Base-by-base conservation (phyloP, 2,888 invertebrate genomes). In the Thyatira batis region DNA sequence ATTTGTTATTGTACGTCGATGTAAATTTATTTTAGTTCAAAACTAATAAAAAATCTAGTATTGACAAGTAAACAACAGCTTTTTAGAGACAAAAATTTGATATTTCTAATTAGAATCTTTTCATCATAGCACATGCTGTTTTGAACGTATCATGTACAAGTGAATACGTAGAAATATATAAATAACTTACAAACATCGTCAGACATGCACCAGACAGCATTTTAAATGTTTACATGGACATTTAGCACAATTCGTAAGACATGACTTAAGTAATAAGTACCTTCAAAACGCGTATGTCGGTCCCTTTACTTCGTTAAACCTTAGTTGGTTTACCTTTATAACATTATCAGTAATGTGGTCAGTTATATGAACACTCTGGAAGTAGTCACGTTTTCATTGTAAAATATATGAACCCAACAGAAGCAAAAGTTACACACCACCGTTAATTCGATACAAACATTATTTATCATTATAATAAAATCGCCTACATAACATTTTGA, bases 381-480 rank as follows among this genome's bases (percentile, higher is more conserved):
- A n/a, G n/a, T n/a, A 30, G 11, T 30, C 28, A 30, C 11, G 28
- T 8, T 30, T 30, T 30, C 10, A 30, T 30, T 30, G 10, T 30
- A 2, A 11, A 11, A 11, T 30, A 3, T 30, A n/a, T 30, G 11
- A 30, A 30, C n/a, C 30, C 1, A 30, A 2, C 11, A 11, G 11
- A 30, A 30, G n/a, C 9, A 30, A 30, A n/a, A n/a, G n/a, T n/a
- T n/a, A n/a, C n/a, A n/a, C n/a, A n/a, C n/a, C n/a, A n/a, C n/a
- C n/a, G n/a, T n/a, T n/a, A n/a, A n/a, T n/a, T n/a, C n/a, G n/a
- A n/a, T n/a, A n/a, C 2, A 11, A 30, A 13, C 4, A 5, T 17
- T 45, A 45, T 45, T 21, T 44, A 20, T 17, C 5, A 33, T 52
- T 51, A 45, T 30, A 53, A 48, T 43, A 20, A 53, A 28, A 43